These are phyloP conservation scores for Trachemys scripta DNA, from an alignment of 2,113 vertebrate species.

Conservation along the genomic window DNA sequence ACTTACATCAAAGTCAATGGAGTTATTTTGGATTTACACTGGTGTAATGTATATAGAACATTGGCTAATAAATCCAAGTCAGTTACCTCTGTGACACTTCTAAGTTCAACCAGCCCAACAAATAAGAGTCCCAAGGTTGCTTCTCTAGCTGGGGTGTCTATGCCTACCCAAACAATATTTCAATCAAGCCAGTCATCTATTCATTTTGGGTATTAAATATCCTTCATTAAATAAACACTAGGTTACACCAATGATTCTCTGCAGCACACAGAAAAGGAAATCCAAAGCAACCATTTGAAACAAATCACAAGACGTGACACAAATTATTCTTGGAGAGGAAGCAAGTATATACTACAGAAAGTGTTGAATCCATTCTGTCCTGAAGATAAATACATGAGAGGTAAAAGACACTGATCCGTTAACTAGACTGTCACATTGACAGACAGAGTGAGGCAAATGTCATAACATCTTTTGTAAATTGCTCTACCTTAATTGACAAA, in stretches of 20 bases:
- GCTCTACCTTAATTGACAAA: slow-evolving; percentile 45
- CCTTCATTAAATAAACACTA: slow-evolving; percentile 36
- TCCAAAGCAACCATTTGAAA: not conserved
- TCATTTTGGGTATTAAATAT: not conserved
- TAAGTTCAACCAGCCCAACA: not conserved
- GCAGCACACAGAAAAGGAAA: slow-evolving; percentile 11
- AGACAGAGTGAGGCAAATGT: slow-evolving; percentile 12
- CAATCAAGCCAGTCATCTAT: slow-evolving; percentile 23
- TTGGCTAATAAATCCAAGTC: not conserved
- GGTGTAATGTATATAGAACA: not conserved
- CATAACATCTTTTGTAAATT: slow-evolving; percentile 20
- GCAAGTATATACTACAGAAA: slow-evolving; percentile 2
- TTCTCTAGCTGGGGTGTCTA: not conserved
- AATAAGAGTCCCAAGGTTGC: not conserved
- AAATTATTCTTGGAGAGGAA: not conserved
- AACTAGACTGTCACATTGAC: not conserved
- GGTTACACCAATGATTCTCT: slow-evolving; percentile 3
- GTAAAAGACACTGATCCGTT: fast-evolving
- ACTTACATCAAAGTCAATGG: not conserved
- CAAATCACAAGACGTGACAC: not conserved
- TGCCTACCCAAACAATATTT: not conserved
- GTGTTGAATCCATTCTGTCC: not conserved
- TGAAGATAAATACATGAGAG: not conserved
- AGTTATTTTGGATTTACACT: not conserved
- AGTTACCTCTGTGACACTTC: fast-evolving